These are phyloP conservation scores for Parotocinclus haroldoi DNA, from an alignment of 2,797 vertebrate species.

Conservation along the genomic window DNA sequence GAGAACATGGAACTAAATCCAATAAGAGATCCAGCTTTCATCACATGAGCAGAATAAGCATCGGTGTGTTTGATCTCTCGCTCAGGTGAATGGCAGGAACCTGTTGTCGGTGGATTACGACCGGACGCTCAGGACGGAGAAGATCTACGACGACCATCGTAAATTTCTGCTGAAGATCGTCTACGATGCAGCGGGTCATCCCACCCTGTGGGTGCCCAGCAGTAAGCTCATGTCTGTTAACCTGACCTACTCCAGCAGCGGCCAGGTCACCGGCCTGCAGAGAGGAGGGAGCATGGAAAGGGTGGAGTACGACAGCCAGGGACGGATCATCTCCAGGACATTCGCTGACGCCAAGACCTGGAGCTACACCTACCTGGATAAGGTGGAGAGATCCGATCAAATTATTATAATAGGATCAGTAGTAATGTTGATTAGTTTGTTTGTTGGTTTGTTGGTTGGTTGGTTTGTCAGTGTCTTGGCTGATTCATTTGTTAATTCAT, in stretches of 20 bases:
- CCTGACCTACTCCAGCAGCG: slow-evolving; percentile 90
- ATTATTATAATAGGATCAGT: no score
- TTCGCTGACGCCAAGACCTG: slow-evolving; percentile 95
- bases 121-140: slow-evolving; percentile 87
- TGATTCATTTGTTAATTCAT: no score
- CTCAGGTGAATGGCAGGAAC: slow-evolving; percentile 96
- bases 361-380: slow-evolving; percentile 97
- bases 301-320: slow-evolving; percentile 92
- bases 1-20: no score
- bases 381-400: slow-evolving; percentile 69
- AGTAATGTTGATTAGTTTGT: no score
- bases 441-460: no score
- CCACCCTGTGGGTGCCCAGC: slow-evolving; percentile 93
- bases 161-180: slow-evolving; percentile 95
- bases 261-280: slow-evolving; percentile 91
- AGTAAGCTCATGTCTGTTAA: slow-evolving; percentile 96
- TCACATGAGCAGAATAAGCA: neutral
- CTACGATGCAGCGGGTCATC: slow-evolving; percentile 90
- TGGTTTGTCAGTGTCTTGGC: no score
- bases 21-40: no score
- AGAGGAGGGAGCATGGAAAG: slow-evolving; percentile 87
- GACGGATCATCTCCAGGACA: slow-evolving; percentile 85
- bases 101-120: slow-evolving; percentile 97
- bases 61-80: slow-evolving; percentile 48
- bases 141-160: slow-evolving; percentile 97